Conservation (phyloP, 2,797 vertebrate species). For the Sebastes diploproa region DNA sequence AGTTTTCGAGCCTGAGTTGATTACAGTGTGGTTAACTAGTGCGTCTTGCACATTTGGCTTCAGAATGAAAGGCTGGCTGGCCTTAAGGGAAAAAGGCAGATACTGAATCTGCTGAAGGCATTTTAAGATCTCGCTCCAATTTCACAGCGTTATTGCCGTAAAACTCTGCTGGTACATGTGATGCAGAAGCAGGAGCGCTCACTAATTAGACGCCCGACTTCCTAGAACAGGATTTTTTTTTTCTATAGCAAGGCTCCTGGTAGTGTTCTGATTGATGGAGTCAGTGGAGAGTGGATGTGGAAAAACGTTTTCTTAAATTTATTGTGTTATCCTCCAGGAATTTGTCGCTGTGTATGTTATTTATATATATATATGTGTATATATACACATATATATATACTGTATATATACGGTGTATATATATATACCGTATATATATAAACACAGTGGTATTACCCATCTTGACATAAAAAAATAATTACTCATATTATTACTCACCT, state of each 20-base stretch:
- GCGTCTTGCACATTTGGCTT: constrained; percentile 36
- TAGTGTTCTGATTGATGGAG: neutral
- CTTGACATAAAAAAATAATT: too few relatives aligned
- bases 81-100: constrained; percentile 38
- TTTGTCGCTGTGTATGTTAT: neutral
- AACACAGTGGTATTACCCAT: too few relatives aligned
- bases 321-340: neutral
- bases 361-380: rapidly evolving
- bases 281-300: neutral
- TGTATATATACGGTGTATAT: too few relatives aligned
- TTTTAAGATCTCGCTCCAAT: constrained; percentile 28
- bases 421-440: too few relatives aligned
- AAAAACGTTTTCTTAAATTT: neutral
- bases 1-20: constrained; percentile 31
- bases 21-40: constrained; percentile 47
- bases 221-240: neutral
- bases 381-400: too few relatives aligned
- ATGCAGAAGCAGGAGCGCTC: neutral
- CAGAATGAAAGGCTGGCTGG: constrained; percentile 21
- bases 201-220: constrained; percentile 22
- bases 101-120: constrained; percentile 33
- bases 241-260: neutral
- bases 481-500: too few relatives aligned
- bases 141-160: constrained; percentile 2
- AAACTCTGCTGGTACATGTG: neutral